Base-by-base conservation (phyloP, 1,140 invertebrate genomes). In the Nasonia longicornis region DNA sequence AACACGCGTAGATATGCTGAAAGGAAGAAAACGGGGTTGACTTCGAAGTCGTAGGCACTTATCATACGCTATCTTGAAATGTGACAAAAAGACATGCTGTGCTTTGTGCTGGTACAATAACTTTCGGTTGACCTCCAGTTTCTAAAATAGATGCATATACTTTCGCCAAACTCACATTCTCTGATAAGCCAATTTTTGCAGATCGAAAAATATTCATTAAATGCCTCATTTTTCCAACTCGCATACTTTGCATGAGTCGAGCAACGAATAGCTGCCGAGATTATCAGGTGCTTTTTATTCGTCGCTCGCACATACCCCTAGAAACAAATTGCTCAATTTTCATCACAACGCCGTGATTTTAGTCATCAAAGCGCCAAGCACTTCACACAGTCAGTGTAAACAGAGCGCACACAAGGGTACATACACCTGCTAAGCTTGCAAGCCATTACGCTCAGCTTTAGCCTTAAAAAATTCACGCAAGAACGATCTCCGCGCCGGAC, bases 391-490 rank as follows among this genome's bases (percentile, higher is more conserved):
- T n/a, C 20, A 20, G 52, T n/a, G 20, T 7, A 58, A 58, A 58
- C 52, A 20, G 45, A 48, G n/a, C 64, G 38, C 38, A 8, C 10
- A 42, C 38, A 10, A 42, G 38, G 38, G 31, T 35, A 3, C 31
- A 42, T 42, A 42, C 8, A 42, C 10, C 38, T 22, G 20, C 12
- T n/a, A n/a, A 66, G 26, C 26, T 66, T 16, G n/a, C n/a, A 22
- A 22, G n/a, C 11, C 64, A 42, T 42, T 42, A 42, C 38, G 10
- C 7, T 10, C 38, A 42, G 38, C 38, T 42, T 42, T 42, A 42
- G 26, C 66, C 26, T 77, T 67, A 77, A 67, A 31, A 82, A 84
- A 64, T 26, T 14, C 52, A 75, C 71, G 75, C 75, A 72, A 84
- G 16, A 22, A 26, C 35, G 48, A 77, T 64, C 38, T 42, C 6